Conservation (phyloP, 2,888 invertebrate genomes). For the Gisinianus flammeolus region DNA sequence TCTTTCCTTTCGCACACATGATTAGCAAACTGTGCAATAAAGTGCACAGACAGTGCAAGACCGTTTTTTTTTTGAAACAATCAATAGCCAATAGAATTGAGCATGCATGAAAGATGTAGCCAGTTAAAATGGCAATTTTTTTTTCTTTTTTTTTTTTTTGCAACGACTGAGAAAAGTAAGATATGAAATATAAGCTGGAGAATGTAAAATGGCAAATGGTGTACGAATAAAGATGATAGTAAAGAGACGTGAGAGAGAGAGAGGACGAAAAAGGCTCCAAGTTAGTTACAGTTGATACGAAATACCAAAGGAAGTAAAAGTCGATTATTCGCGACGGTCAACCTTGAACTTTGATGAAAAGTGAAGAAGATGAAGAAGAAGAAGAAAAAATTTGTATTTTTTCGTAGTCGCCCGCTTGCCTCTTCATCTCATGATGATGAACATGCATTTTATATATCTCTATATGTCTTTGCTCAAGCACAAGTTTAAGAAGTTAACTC, state of each 20-base stretch:
- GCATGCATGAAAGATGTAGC: too few relatives aligned
- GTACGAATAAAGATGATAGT: too few relatives aligned
- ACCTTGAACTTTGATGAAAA: constrained; percentile 32
- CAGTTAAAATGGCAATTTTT: too few relatives aligned
- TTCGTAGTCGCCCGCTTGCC: constrained; percentile 10
- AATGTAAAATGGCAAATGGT: too few relatives aligned
- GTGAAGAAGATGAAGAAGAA: constrained; percentile 3
- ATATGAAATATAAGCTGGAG: too few relatives aligned
- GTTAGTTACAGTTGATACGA: too few relatives aligned
- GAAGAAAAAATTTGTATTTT: not conserved
- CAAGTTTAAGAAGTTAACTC: too few relatives aligned
- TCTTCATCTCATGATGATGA: constrained; percentile 18
- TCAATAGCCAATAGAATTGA: not conserved
- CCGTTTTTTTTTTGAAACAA: not conserved
- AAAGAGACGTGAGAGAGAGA: too few relatives aligned
- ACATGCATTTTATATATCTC: constrained; percentile 18
- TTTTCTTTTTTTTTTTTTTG: too few relatives aligned
- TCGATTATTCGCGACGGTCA: constrained; percentile 1
- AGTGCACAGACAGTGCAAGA: not conserved
- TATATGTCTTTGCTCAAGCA: not conserved
- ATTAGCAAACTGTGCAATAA: not conserved
- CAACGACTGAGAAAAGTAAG: too few relatives aligned
- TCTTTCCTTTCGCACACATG: constrained; percentile 8
- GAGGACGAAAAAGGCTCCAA: too few relatives aligned
- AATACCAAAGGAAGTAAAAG: not conserved